Evolutionary conservation across 2,113 vertebrate genomes (phyloP), one percentile per base, ranked within the genome.

Genomic region (Pycnonotus jocosus): DNA sequence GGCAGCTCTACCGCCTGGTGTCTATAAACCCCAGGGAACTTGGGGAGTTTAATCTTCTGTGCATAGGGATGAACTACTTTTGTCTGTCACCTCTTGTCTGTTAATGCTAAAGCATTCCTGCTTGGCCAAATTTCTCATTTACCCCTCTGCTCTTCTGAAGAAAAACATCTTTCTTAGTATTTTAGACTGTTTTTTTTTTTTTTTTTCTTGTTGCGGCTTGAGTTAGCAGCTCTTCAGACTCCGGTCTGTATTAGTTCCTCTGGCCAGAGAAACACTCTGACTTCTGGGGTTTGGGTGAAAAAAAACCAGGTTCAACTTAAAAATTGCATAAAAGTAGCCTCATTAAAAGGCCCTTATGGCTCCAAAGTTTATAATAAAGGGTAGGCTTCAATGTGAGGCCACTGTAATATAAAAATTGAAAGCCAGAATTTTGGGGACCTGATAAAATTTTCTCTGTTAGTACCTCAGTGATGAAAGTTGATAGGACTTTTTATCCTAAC

Each of bases 301-400:
- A 83, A n/a, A 1, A 5, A 6, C 1, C 1, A 11, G 4, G 16
- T 48, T 27, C 11, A 51, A 3, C 3, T 40, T 47, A 64, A 44
- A 90, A 51, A 23, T 30, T 47, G 6, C 2, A 2, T 38, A 33
- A 27, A 27, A 38, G 17, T 54, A 45, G 12, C 16, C 20, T 66
- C 11, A 27, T 23, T 31, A 28, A 73, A 70, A 42, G 33, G 30
- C 7, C 2, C 2, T 86, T 48, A 12, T 17, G 24, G 7, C 6
- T 18, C 18, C 3, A 11, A 12, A 31, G 3, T 31, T 50, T 31
- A 31, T 40, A 22, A 30, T 47, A 56, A 79, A 64, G 8, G 3
- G 5, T 50, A 22, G 10, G 5, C 15, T 69, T 94, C 23, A 58
- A 27, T 33, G 10, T 8, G 47, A 82, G 27, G 27, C 8, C 22